Evolutionary conservation across 1,140 invertebrate genomes (phyloP), one percentile per base, ranked within the genome.

Genomic region (Lysiphlebus fabarum): DNA sequence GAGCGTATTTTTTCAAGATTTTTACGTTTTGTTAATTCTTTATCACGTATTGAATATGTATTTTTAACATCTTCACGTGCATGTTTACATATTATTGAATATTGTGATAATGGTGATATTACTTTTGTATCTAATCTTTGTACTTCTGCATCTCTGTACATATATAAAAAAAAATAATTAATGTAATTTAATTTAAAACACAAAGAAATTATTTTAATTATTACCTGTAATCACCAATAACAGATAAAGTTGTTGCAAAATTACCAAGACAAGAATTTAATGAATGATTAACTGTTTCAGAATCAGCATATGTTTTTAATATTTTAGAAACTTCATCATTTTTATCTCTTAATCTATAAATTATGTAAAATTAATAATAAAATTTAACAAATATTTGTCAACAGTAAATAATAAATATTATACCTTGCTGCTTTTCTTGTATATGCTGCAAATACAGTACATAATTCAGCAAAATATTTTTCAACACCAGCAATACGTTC

Each of bases 61-160:
- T 85, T 82, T 64, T 88, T 89, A 0, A 91, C 76, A 70, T 89
- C 87, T 50, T 89, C 87, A 33, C 86, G 82, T 0, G 87, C 84
- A 62, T 86, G 82, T 67, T 88, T 89, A 65, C 89, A 91, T 58
- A 89, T 84, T 5, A 77, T 78, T 66, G 88, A 85, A 64, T 90
- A 91, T 62, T 87, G 84, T 6, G 83, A 83, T 55, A 90, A 72
- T 55, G 88, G 84, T 26, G 81, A 75, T 43, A 85, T 72, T 11
- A 88, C 82, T 81, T 90, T 88, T 2, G 82, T 75, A 68, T 90
- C 87, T 45, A 90, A 71, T 33, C 86, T 81, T 64, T 88, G 84
- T 8, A 90, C 84, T 72, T 86, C 79, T 4, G 84, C 81, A 70
- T 90, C 87, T 66, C 80, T 81, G 49, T 26, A 38, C 12, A 51